These are phyloP conservation scores for Poecilobothrus nobilitatus DNA, from an alignment of 2,888 invertebrate species.

Conservation along the genomic window DNA sequence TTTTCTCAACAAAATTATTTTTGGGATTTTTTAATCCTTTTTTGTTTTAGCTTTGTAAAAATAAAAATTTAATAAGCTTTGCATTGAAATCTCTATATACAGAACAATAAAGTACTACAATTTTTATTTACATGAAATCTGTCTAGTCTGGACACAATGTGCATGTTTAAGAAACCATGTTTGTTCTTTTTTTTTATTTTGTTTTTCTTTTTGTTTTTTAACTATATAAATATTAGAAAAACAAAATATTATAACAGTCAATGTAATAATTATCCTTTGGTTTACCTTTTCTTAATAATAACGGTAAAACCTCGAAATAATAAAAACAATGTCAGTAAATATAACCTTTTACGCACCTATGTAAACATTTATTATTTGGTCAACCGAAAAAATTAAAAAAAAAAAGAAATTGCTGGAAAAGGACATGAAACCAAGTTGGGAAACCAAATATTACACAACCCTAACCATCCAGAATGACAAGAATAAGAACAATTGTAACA, in stretches of 20 bases:
- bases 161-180: no score
- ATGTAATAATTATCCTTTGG: neutral
- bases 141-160: no score
- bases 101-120: no score
- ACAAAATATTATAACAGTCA: neutral
- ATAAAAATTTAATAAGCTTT: no score
- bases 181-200: no score
- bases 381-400: neutral
- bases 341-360: neutral
- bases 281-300: neutral
- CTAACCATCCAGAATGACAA: neutral
- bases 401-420: neutral
- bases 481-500: neutral
- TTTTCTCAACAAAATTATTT: no score
- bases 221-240: neutral
- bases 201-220: no score
- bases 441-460: neutral
- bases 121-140: no score
- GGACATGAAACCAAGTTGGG: neutral
- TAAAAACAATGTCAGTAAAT: neutral
- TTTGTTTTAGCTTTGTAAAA: no score
- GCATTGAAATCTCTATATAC: no score
- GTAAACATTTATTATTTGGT: constrained; percentile 8
- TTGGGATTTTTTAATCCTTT: no score
- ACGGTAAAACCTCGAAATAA: neutral